A percentile compares a stretch with the other conserved stretches of the same genome.
Evolutionary conservation across 2,797 vertebrate genomes (phyloP).

Genomic region (Danio jaintianensis): DNA sequence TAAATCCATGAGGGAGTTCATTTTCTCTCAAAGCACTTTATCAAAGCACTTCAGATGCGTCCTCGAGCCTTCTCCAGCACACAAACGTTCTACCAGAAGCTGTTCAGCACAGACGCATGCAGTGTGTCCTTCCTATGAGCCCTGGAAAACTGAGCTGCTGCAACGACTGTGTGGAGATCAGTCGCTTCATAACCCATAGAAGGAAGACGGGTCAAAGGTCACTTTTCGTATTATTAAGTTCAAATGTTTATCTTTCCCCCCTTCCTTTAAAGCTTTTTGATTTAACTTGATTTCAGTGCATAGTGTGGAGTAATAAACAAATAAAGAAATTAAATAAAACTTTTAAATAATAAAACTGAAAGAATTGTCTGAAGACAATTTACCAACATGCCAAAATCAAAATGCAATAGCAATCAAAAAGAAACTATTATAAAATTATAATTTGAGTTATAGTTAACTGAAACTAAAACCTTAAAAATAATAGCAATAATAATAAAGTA

Average conservation of each 20-base stretch:
- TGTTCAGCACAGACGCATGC: conserved; percentile 64
- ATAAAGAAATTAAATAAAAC: background rate
- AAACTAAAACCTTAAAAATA: too few species aligned
- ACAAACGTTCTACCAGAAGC: conserved; percentile 85
- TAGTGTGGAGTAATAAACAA: background rate
- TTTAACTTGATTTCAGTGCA: background rate
- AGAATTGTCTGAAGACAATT: background rate
- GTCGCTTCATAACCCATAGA: conserved; percentile 37
- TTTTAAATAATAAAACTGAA: background rate
- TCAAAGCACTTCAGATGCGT: conserved; percentile 64
- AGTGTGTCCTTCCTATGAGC: conserved; percentile 29
- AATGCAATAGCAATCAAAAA: too few species aligned
- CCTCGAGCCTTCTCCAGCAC: conserved; percentile 45
- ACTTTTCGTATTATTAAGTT: conserved; percentile 12
- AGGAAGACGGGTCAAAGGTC: conserved; percentile 19
- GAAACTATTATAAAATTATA: background rate
- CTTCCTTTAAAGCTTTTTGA: background rate
- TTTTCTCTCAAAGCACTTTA: conserved; percentile 78
- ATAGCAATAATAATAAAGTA: too few species aligned
- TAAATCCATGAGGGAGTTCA: conserved; percentile 80
- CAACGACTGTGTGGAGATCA: background rate
- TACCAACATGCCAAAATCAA: too few species aligned
- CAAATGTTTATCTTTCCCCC: too few species aligned
- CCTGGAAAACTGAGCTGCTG: conserved; percentile 18
- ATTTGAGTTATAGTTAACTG: background rate